phyloP scores from a whole-genome alignment of 2,797 vertebrate species.

The Oceanodroma leucorhoa region DNA sequence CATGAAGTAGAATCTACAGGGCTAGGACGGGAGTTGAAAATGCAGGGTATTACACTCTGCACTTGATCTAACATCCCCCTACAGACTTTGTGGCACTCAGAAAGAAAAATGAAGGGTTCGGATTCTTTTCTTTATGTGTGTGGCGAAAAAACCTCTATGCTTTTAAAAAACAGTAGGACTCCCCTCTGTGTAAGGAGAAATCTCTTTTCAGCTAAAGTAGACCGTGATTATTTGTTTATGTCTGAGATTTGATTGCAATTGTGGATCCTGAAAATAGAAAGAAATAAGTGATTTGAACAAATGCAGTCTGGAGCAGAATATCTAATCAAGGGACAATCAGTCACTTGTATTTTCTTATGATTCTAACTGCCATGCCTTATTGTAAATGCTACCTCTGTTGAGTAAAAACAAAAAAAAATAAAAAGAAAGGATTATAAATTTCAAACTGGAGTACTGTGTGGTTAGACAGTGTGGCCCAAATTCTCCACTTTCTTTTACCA shows the following conservation, averaged over 20 bases:
- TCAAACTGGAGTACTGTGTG: background rate
- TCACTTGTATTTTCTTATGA: background rate
- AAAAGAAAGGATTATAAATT: background rate
- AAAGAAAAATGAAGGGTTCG: background rate
- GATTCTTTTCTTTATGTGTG: background rate
- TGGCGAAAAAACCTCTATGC: background rate
- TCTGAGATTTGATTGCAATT: constrained; percentile 6
- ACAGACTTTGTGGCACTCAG: background rate
- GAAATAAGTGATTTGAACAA: background rate
- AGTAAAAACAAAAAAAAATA: background rate
- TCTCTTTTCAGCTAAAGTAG: background rate
- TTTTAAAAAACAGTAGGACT: background rate
- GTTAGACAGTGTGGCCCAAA: background rate
- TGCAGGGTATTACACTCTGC: background rate
- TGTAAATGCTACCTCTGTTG: background rate
- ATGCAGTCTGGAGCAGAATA: background rate
- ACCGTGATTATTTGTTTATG: constrained; percentile 31
- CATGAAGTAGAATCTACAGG: background rate
- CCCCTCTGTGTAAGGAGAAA: background rate
- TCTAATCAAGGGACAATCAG: background rate
- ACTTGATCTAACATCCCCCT: background rate
- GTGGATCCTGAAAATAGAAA: constrained; percentile 5
- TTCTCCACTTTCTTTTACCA: background rate
- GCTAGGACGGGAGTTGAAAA: background rate
- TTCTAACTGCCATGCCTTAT: background rate